Evolutionary conservation across 2,797 vertebrate species (phyloP).

Genomic region (Hippocampus kuda): DNA sequence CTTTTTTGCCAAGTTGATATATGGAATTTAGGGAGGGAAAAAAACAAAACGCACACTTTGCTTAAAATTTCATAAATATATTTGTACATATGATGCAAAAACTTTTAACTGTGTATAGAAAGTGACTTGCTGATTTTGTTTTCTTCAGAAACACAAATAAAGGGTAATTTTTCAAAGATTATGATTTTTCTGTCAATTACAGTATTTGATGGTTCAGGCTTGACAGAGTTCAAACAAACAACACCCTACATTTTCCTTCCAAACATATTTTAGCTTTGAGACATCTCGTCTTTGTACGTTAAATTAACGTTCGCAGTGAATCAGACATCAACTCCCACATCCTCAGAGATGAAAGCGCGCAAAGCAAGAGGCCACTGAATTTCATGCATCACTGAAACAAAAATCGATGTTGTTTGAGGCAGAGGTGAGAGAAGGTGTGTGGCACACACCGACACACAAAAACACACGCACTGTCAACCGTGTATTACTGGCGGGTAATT

Average conservation of each 20-base stretch:
- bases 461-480: constrained; percentile 23
- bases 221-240: background rate
- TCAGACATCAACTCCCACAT: constrained; percentile 12
- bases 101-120: background rate
- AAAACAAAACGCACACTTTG: too few relatives aligned
- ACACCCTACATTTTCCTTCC: background rate
- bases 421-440: constrained; percentile 21
- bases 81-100: too few relatives aligned
- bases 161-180: background rate
- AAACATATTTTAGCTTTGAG: background rate
- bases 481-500: constrained; percentile 56
- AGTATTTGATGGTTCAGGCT: background rate
- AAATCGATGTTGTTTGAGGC: constrained; percentile 22
- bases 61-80: too few relatives aligned
- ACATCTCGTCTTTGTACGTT: background rate
- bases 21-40: background rate
- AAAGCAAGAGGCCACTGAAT: constrained; percentile 21
- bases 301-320: constrained; percentile 9
- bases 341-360: constrained; percentile 13
- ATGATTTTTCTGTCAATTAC: background rate
- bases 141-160: background rate
- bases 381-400: constrained; percentile 37
- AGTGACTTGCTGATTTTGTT: background rate
- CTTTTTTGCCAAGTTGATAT: background rate
- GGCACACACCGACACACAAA: background rate